phyloP scores from a whole-genome alignment of 2,888 invertebrate genomes.

The Trypoxylon attenuatum region DNA sequence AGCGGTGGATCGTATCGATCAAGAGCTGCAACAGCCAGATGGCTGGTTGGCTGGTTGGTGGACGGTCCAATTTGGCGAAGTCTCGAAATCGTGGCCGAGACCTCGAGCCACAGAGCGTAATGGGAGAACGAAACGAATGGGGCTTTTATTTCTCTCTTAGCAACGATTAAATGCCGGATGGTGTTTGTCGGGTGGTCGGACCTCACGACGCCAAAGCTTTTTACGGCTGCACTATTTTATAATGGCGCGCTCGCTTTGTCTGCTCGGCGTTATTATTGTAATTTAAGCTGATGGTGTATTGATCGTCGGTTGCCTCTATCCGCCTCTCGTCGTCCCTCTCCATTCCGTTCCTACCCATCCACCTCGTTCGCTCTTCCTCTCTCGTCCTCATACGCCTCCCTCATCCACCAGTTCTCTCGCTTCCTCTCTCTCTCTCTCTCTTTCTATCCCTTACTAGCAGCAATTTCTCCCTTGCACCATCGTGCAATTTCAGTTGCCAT shows the following conservation, averaged over 20 bases:
- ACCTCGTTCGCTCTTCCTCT: conserved; percentile 23
- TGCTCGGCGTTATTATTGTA: conserved; percentile 62
- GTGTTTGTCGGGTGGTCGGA: conserved; percentile 35
- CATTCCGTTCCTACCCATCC: background rate
- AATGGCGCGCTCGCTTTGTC: conserved; percentile 53
- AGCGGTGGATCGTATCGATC: background rate
- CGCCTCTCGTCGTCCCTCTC: conserved; percentile 9
- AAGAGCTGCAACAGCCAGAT: background rate
- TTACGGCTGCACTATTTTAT: conserved; percentile 53
- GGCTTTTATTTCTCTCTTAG: conserved; percentile 27
- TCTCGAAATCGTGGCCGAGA: background rate
- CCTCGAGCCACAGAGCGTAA: background rate
- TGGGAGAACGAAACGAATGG: background rate
- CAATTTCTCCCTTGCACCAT: conserved; percentile 14
- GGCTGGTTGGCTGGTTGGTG: too few species aligned
- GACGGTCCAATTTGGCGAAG: background rate
- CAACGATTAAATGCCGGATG: conserved; percentile 29
- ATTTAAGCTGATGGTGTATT: conserved; percentile 65
- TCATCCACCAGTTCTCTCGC: conserved; percentile 11
- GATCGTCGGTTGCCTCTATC: conserved; percentile 56
- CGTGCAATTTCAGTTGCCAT: conserved; percentile 61
- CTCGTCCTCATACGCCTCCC: conserved; percentile 13
- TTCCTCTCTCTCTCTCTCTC: conserved; percentile 6
- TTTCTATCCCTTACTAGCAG: conserved; percentile 4
- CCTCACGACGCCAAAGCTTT: conserved; percentile 32